These are phyloP conservation scores for Ormyrus rosae DNA, from an alignment of 2,888 invertebrate species.

Conservation along the genomic window DNA sequence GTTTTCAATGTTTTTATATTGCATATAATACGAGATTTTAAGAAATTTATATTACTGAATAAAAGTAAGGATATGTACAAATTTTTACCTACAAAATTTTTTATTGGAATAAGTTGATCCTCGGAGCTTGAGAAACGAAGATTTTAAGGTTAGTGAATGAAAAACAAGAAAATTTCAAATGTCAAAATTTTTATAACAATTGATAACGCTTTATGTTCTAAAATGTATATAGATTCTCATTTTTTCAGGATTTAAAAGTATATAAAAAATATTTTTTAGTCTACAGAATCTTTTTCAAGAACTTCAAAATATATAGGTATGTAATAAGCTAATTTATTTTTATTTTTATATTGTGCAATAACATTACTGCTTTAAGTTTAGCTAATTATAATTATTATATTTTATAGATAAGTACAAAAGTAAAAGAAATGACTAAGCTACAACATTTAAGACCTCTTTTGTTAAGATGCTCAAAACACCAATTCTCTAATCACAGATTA, in stretches of 20 bases:
- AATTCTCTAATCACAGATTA: not conserved
- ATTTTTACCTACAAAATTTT: no score
- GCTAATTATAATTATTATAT: not conserved
- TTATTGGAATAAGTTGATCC: no score
- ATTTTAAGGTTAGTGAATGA: constrained; percentile 42
- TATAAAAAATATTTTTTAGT: no score
- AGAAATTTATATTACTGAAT: no score
- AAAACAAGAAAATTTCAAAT: not conserved
- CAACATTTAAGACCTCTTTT: constrained; percentile 37
- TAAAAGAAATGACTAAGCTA: constrained; percentile 46
- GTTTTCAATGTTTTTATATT: not conserved
- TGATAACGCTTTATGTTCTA: no score
- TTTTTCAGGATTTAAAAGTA: no score
- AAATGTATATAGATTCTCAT: no score
- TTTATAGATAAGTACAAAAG: not conserved
- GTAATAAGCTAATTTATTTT: constrained; percentile 15
- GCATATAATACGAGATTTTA: no score
- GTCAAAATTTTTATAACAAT: no score
- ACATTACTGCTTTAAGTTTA: no score
- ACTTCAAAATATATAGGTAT: constrained; percentile 12
- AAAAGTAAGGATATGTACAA: no score
- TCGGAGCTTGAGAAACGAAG: not conserved
- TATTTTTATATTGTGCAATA: not conserved
- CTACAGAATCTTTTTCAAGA: not conserved
- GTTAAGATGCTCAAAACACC: constrained; percentile 1